phyloP scores from a whole-genome alignment of 2,113 vertebrate genomes.

The Anthoscopus minutus region DNA sequence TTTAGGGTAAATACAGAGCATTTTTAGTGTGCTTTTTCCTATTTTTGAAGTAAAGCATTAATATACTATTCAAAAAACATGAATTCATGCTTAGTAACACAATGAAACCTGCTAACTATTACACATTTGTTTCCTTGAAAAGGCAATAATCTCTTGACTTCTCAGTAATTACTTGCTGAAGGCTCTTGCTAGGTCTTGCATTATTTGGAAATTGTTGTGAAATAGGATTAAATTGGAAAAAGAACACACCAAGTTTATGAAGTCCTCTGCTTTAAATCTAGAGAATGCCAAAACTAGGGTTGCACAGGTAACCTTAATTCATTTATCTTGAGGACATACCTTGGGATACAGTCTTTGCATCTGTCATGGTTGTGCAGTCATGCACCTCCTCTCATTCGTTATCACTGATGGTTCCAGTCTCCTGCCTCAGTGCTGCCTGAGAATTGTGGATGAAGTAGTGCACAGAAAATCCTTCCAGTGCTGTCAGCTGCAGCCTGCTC shows the following conservation, averaged over 20 bases:
- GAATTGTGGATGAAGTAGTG: background rate
- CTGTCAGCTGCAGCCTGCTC: background rate
- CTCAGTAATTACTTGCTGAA: background rate
- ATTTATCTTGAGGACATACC: background rate
- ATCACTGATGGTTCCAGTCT: background rate
- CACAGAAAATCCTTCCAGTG: background rate
- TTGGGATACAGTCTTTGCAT: background rate
- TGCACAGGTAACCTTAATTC: background rate
- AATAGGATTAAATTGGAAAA: background rate
- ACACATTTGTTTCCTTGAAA: background rate
- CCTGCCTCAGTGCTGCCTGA: background rate
- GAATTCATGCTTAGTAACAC: constrained; percentile 16
- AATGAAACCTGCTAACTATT: background rate
- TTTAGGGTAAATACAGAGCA: background rate
- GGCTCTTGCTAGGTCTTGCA: background rate
- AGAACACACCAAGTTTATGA: background rate
- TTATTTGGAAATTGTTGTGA: background rate
- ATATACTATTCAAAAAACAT: background rate
- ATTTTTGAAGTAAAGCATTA: background rate
- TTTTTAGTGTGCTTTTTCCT: constrained; percentile 7
- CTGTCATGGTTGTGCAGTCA: background rate
- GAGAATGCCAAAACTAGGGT: constrained; percentile 9
- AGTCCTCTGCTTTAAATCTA: constrained; percentile 36
- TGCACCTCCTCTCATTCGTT: background rate
- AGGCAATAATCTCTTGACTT: background rate